Conservation (phyloP, 2,113 vertebrate genomes). For the Lepisosteus oculatus region DNA sequence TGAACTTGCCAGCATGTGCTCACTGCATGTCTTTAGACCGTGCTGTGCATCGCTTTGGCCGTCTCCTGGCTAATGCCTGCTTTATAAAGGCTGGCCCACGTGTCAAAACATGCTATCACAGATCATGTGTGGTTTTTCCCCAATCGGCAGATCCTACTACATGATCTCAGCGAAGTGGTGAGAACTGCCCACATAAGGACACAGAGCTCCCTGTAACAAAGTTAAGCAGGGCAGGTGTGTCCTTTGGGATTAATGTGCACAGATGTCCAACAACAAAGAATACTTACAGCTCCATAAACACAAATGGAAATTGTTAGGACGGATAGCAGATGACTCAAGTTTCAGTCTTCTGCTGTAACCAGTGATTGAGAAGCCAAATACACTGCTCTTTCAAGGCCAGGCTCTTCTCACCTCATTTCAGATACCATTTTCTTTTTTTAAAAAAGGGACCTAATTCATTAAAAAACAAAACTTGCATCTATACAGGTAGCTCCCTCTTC, state of each 20-base stretch:
- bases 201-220: not conserved
- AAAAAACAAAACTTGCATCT: too few species aligned
- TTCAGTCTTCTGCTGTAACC: too few species aligned
- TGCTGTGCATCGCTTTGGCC: not conserved
- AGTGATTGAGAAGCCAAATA: too few species aligned
- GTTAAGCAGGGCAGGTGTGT: not conserved
- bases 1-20: not conserved
- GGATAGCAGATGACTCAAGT: not conserved
- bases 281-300: not conserved
- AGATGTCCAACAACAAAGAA: not conserved
- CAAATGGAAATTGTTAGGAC: not conserved
- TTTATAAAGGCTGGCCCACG: not conserved
- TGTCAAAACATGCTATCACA: conserved; percentile 2
- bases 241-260: not conserved
- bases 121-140: not conserved
- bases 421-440: too few species aligned
- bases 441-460: too few species aligned
- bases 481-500: too few species aligned
- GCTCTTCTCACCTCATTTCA: too few species aligned
- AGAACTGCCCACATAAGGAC: not conserved
- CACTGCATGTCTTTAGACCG: not conserved
- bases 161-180: conserved; percentile 14
- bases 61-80: not conserved
- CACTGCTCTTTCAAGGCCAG: too few species aligned
- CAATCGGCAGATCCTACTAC: not conserved